Base-by-base conservation (phyloP, 1,140 invertebrate genomes). In the Berghia stephanieae region DNA sequence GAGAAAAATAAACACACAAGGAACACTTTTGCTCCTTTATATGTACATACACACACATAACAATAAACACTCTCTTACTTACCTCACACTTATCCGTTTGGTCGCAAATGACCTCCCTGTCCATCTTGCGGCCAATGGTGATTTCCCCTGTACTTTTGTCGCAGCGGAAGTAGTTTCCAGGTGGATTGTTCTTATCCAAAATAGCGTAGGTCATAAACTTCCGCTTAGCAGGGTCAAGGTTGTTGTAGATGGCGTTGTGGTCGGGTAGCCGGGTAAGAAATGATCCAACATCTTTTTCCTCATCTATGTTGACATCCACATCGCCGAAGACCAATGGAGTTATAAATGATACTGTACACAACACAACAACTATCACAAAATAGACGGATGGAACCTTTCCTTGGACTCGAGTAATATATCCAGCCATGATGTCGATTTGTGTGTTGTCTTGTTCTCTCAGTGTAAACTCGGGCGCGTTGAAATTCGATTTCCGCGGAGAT, bases 91-190 rank as follows among this genome's bases (percentile, higher is more conserved):
- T n/a, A 8, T 60, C 67, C 16, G 69, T 18, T 31, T 63, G 78
- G 21, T 81, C 81, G 66, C 83, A 85, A 6, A 85, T 43, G 0
- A 8, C 67, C 49, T 85, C 83, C 16, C 82, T 66, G 69, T 85
- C 82, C 27, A 85, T 71, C 6, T 76, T 46, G 24, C 75, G 75
- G n/a, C 63, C 75, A 0, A 80, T 78, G 31, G 55, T 63, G 18
- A 85, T 31, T 38, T 74, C 55, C 2, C 83, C 80, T 8, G 73
- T 73, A 18, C 36, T 52, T 16, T 69, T 46, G 24, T 81, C 76
- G 16, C 82, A 74, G 13, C 38, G 67, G 69, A 85, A 85, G 10
- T 73, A 75, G 31, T 66, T 78, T 4, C 81, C 79, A 3, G 78
- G 43, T 6, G 70, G 63, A 49, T 75, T 74, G 6, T 73, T 75